Conservation (phyloP, 1,140 invertebrate genomes). For the Drosophila sechellia region DNA sequence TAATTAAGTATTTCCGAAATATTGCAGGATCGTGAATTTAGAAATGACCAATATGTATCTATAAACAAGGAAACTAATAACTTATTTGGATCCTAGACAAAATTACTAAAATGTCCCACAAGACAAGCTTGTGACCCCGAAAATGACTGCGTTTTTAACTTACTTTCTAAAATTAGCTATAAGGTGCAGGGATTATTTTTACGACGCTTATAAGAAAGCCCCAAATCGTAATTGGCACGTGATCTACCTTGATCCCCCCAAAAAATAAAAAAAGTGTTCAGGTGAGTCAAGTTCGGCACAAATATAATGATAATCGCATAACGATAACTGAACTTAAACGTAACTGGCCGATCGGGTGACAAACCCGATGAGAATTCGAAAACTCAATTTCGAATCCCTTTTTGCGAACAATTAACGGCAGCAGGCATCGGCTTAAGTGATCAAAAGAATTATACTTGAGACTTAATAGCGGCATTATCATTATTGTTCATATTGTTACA, state of each 20-base stretch:
- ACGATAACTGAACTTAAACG: not conserved
- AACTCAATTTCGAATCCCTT: slow-evolving; percentile 1
- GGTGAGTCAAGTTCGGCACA: slow-evolving; percentile 24
- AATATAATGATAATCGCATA: slow-evolving; percentile 20
- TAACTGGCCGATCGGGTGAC: slow-evolving; percentile 24
- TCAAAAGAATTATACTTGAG: slow-evolving; percentile 63
- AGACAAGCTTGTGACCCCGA: not conserved
- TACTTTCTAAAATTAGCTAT: too few relatives aligned
- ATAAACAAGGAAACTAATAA: not conserved
- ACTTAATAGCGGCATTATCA: slow-evolving; percentile 57
- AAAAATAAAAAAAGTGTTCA: slow-evolving; percentile 3
- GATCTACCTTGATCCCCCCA: slow-evolving; percentile 24
- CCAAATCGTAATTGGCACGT: not conserved
- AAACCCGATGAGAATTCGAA: slow-evolving; percentile 6
- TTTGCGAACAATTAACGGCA: slow-evolving; percentile 60
- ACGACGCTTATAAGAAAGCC: not conserved
- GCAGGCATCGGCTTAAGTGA: slow-evolving; percentile 54
- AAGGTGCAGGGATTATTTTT: not conserved
- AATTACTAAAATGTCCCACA: not conserved
- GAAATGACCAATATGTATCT: too few relatives aligned
- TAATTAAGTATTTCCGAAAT: too few relatives aligned
- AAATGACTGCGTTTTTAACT: not conserved
- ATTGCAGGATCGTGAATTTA: too few relatives aligned
- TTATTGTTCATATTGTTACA: slow-evolving; percentile 21
- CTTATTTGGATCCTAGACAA: not conserved